Evolutionary conservation across 1,140 invertebrate species (phyloP).

Genomic region (Zaprionus taronus): DNA sequence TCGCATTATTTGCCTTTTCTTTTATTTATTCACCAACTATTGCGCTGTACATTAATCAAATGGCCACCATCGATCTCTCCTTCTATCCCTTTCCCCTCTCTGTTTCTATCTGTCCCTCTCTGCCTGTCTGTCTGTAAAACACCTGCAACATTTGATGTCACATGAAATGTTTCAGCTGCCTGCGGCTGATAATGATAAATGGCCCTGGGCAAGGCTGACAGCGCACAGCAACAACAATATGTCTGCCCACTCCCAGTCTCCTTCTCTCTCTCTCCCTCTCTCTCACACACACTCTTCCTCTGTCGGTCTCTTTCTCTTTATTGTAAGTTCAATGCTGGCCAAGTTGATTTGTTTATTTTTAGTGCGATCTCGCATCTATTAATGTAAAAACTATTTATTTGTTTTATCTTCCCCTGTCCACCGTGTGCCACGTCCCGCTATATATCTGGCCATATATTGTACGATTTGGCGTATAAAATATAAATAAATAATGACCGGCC

Average conservation of each 20-base stretch:
- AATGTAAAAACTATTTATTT: slow-evolving; percentile 60
- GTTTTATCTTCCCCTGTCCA: slow-evolving; percentile 17
- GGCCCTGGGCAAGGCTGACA: slow-evolving; percentile 34
- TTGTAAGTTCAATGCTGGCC: slow-evolving; percentile 73
- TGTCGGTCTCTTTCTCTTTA: background rate
- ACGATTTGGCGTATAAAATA: slow-evolving; percentile 28
- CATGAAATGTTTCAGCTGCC: slow-evolving; percentile 69
- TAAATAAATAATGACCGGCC: slow-evolving; percentile 70
- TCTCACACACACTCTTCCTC: background rate
- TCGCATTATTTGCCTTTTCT: slow-evolving; percentile 42
- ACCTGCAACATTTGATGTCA: slow-evolving; percentile 62
- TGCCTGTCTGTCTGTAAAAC: slow-evolving; percentile 13
- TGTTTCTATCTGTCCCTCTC: background rate
- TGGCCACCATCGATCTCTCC: slow-evolving; percentile 28
- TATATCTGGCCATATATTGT: slow-evolving; percentile 8
- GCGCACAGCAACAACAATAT: slow-evolving; percentile 13
- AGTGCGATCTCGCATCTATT: slow-evolving; percentile 41
- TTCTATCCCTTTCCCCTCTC: background rate
- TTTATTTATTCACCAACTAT: slow-evolving; percentile 50
- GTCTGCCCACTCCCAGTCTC: background rate
- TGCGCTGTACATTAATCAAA: slow-evolving; percentile 54
- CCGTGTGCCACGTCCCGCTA: background rate
- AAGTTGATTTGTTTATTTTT: slow-evolving; percentile 58
- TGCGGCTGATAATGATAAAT: slow-evolving; percentile 73
- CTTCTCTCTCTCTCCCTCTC: background rate